Conservation (phyloP, 2,113 vertebrate species). For the Alosa alosa region DNA sequence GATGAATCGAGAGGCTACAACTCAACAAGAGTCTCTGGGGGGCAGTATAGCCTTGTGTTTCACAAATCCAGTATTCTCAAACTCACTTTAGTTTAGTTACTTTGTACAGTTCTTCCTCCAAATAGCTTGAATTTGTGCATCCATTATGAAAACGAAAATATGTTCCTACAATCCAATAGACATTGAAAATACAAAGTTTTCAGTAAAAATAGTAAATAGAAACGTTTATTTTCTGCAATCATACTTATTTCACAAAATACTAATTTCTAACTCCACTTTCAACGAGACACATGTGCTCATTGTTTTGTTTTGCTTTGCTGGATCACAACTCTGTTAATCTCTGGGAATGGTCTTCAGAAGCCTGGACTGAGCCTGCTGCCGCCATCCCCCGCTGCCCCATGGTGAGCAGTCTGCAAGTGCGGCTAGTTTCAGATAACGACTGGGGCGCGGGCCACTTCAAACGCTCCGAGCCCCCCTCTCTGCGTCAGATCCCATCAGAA, state of each 20-base stretch:
- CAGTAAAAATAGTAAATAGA: too few species aligned
- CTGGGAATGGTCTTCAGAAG: slow-evolving; percentile 17
- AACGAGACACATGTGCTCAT: neutral
- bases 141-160: neutral
- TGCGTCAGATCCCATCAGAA: slow-evolving; percentile 41
- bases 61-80: neutral
- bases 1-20: neutral
- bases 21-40: slow-evolving; percentile 36
- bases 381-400: slow-evolving; percentile 45
- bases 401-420: slow-evolving; percentile 37
- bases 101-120: slow-evolving; percentile 4
- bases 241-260: neutral
- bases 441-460: slow-evolving; percentile 34
- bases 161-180: neutral
- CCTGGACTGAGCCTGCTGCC: slow-evolving; percentile 18
- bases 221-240: neutral
- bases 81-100: neutral
- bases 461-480: slow-evolving; percentile 24
- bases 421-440: slow-evolving; percentile 46
- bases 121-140: neutral
- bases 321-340: slow-evolving; percentile 46
- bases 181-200: neutral
- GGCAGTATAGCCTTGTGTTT: slow-evolving; percentile 44
- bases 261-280: neutral
- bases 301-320: slow-evolving; percentile 19